Evolutionary conservation across 2,113 vertebrate species (phyloP).

Genomic region (Amphiprion percula): DNA sequence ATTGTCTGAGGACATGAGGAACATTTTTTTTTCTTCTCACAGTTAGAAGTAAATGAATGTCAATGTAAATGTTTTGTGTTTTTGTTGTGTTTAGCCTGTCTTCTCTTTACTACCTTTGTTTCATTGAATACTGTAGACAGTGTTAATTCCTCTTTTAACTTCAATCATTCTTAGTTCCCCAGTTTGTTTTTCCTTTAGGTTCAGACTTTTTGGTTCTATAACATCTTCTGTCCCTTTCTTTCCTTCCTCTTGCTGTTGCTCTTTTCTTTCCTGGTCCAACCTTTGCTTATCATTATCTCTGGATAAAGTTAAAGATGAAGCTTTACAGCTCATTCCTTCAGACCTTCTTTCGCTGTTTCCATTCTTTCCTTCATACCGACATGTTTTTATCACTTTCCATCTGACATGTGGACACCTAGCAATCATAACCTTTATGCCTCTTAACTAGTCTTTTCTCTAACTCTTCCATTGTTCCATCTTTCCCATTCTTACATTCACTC

Average conservation of each 20-base stretch:
- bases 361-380: conserved; percentile 9
- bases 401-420: not conserved
- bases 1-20: conserved; percentile 40
- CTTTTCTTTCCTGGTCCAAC: not conserved
- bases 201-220: too few species aligned
- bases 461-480: not conserved
- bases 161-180: not conserved
- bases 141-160: not conserved
- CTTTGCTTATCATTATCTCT: conserved; percentile 34
- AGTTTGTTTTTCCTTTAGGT: too few species aligned
- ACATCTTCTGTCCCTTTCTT: not conserved
- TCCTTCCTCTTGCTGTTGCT: not conserved
- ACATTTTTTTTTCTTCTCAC: conserved; percentile 13
- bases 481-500: not conserved
- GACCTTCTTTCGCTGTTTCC: not conserved
- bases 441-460: not conserved
- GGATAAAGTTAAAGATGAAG: not conserved
- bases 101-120: not conserved
- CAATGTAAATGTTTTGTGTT: not conserved
- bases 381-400: conserved; percentile 1
- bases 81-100: not conserved
- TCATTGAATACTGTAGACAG: not conserved
- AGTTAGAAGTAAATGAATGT: conserved; percentile 40
- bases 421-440: not conserved
- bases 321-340: conserved; percentile 14